phyloP scores from a whole-genome alignment of 2,797 vertebrate genomes.

The Cossypha caffra region DNA sequence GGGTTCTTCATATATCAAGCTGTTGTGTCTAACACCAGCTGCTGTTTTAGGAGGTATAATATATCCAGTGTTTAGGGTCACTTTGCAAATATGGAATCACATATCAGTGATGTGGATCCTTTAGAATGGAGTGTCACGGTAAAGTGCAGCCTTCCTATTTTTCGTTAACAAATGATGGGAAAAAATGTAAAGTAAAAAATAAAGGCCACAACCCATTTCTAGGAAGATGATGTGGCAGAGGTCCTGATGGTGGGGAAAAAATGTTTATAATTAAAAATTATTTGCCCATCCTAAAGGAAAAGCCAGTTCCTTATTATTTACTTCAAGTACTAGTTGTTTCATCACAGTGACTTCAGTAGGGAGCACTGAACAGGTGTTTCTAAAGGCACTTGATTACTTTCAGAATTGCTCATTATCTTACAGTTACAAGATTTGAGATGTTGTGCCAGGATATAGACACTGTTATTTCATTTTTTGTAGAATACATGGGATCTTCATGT shows the following conservation, averaged over 20 bases:
- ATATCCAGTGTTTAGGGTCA: background rate
- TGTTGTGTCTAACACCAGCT: slow-evolving; percentile 79
- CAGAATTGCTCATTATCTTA: background rate
- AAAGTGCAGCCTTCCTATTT: background rate
- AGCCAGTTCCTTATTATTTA: background rate
- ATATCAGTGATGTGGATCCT: background rate
- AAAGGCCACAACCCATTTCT: background rate
- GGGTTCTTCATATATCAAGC: slow-evolving; percentile 88
- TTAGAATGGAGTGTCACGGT: background rate
- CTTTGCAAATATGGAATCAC: background rate
- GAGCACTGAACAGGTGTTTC: background rate
- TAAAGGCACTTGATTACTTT: background rate
- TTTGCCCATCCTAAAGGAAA: background rate
- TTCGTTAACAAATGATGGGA: background rate
- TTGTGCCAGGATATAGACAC: background rate
- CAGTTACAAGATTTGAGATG: background rate
- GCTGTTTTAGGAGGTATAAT: slow-evolving; percentile 84
- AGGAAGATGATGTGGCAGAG: background rate
- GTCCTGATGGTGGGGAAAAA: background rate
- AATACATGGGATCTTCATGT: background rate
- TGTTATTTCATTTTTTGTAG: background rate
- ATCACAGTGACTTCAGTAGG: background rate
- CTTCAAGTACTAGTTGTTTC: background rate
- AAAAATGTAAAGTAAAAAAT: background rate
- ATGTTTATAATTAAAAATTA: background rate